Percentiles rank a stretch among this genome's conserved stretches.
Evolutionary conservation across 2,113 vertebrate species (phyloP).

Genomic region (Lepisosteus oculatus): DNA sequence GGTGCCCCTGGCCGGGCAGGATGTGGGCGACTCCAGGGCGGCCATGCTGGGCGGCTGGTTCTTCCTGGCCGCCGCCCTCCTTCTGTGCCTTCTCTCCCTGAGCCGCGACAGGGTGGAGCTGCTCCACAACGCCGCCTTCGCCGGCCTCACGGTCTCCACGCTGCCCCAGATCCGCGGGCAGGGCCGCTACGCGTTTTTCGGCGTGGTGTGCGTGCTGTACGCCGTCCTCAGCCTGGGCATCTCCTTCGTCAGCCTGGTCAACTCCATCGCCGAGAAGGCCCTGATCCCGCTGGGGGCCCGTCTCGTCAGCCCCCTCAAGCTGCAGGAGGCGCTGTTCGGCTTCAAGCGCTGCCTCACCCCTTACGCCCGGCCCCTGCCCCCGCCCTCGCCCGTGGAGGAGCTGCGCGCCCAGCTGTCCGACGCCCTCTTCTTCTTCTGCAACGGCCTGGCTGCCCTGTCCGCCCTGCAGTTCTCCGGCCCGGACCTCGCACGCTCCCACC

Average conservation of each 20-base stretch:
- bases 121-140: slow-evolving; percentile 17
- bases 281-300: slow-evolving; percentile 18
- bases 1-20: neutral
- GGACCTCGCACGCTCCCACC: neutral
- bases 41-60: slow-evolving; percentile 23
- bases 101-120: slow-evolving; percentile 21
- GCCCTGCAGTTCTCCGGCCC: slow-evolving; percentile 5
- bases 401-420: slow-evolving; percentile 21
- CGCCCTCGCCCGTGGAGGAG: neutral
- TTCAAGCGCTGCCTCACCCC: slow-evolving; percentile 21
- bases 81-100: slow-evolving; percentile 22
- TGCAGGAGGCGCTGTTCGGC: slow-evolving; percentile 22
- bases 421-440: slow-evolving; percentile 26
- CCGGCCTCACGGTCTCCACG: slow-evolving; percentile 13
- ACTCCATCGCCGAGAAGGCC: slow-evolving; percentile 29
- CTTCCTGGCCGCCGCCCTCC: slow-evolving; percentile 17
- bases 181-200: slow-evolving; percentile 16
- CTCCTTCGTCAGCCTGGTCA: slow-evolving; percentile 26
- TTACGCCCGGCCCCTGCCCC: slow-evolving; percentile 1
- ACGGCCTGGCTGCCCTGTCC: slow-evolving; percentile 23
- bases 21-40: neutral
- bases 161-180: slow-evolving; percentile 22
- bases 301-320: slow-evolving; percentile 4
- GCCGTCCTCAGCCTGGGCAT: slow-evolving; percentile 17
- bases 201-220: slow-evolving; percentile 12